Conservation (phyloP, 2,888 invertebrate genomes). For the Drepanosiphum platanoidis region DNA sequence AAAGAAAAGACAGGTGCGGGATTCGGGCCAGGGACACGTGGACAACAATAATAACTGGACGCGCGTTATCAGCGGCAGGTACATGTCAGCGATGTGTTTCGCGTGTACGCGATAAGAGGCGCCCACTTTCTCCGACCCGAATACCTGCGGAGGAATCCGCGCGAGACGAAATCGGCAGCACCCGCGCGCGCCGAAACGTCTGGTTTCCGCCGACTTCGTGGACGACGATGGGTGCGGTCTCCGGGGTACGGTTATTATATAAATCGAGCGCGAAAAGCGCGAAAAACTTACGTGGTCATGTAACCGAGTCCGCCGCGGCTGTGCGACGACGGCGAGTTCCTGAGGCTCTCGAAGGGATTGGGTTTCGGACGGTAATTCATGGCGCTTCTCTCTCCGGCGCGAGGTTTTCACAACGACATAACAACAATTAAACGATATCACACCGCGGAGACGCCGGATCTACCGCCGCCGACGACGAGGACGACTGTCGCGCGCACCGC, state of each 20-base stretch:
- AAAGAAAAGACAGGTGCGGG: not conserved
- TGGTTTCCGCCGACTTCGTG: not conserved
- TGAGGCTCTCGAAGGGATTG: constrained; percentile 53
- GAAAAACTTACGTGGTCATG: constrained; percentile 36
- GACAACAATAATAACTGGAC: not conserved
- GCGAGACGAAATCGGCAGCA: not conserved
- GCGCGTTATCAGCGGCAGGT: not conserved
- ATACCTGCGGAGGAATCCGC: not conserved
- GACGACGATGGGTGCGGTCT: constrained; percentile 20
- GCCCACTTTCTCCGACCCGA: constrained; percentile 58
- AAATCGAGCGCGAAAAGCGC: not conserved
- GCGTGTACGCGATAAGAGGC: not conserved
- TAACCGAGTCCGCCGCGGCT: constrained; percentile 52
- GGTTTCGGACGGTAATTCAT: constrained; percentile 59
- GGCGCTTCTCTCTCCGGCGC: not conserved
- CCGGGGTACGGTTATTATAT: not conserved
- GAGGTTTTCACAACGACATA: not conserved
- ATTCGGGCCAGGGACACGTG: not conserved
- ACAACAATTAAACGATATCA: not conserved
- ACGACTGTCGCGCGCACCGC: not conserved
- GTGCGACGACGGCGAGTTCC: constrained; percentile 54
- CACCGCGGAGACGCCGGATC: not conserved
- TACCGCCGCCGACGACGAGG: too few species aligned
- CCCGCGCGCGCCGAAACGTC: not conserved
- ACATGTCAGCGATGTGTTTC: not conserved